These are phyloP conservation scores for Lophius piscatorius DNA, from an alignment of 2,113 vertebrate genomes.

Conservation along the genomic window DNA sequence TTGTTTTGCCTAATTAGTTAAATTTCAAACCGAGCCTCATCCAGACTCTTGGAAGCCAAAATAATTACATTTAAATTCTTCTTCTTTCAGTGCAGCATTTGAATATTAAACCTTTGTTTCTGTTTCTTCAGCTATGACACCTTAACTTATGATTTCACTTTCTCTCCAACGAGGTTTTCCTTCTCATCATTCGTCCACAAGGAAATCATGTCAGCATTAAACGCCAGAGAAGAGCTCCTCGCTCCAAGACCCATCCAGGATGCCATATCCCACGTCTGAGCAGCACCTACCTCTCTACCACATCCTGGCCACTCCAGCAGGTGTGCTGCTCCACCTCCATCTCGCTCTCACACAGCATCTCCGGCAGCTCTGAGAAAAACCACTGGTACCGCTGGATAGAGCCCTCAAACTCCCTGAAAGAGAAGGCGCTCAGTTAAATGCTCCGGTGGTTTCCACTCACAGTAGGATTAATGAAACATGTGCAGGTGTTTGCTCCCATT, in stretches of 20 bases:
- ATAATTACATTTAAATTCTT: too few relatives aligned
- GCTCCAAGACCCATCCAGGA: too few relatives aligned
- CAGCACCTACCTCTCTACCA: slow-evolving; percentile 87
- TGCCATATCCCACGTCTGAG: too few relatives aligned
- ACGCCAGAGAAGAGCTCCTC: not conserved
- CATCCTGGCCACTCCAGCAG: slow-evolving; percentile 90
- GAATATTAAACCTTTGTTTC: not conserved
- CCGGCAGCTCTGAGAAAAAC: slow-evolving; percentile 87
- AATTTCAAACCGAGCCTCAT: not conserved
- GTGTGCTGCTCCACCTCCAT: slow-evolving; percentile 87
- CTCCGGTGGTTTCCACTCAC: not conserved
- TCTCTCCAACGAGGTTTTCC: too few relatives aligned
- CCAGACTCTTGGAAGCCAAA: too few relatives aligned
- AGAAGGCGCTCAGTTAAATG: slow-evolving; percentile 6
- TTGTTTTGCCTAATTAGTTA: not conserved
- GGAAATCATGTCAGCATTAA: too few relatives aligned
- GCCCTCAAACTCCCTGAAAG: slow-evolving; percentile 86
- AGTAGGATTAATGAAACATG: too few relatives aligned
- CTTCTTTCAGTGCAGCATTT: not conserved
- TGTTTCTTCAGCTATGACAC: too few relatives aligned
- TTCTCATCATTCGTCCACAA: not conserved
- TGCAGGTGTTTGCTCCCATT: too few relatives aligned
- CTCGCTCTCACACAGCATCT: slow-evolving; percentile 89
- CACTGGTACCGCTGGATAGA: slow-evolving; percentile 88
- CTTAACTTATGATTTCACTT: too few relatives aligned